A percentile compares a stretch with the other conserved stretches of the same genome.
These are phyloP conservation scores for Metacarcinus magister DNA, from an alignment of 2,888 invertebrate species.

Conservation along the genomic window DNA sequence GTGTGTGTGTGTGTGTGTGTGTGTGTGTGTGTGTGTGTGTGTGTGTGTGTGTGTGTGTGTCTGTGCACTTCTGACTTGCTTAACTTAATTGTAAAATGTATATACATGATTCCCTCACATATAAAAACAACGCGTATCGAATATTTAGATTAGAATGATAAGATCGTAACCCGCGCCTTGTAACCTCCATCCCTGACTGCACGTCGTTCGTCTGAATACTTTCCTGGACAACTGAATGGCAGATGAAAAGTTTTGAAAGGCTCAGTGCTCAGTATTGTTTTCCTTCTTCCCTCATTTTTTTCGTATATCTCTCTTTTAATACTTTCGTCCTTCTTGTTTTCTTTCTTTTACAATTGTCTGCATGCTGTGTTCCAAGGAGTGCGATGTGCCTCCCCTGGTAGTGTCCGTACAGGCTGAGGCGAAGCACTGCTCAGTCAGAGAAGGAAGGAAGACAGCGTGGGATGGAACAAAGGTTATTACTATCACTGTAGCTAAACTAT, in stretches of 20 bases:
- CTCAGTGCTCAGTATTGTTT: neutral
- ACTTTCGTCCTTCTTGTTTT: neutral
- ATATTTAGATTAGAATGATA: neutral
- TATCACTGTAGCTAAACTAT: neutral
- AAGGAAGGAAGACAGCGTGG: too few relatives aligned
- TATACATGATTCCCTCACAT: neutral
- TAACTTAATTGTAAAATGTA: neutral
- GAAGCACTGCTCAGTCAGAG: neutral
- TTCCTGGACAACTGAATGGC: neutral
- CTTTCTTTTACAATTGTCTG: neutral
- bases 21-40: too few relatives aligned
- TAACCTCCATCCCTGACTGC: neutral
- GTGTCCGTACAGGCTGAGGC: neutral
- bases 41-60: neutral
- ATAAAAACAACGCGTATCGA: neutral
- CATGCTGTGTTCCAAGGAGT: neutral
- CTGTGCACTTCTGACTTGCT: neutral
- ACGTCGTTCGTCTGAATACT: neutral
- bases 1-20: neutral
- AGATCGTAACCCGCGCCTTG: neutral
- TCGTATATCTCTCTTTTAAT: neutral
- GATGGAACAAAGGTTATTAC: neutral
- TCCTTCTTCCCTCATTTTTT: neutral
- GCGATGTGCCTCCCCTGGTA: neutral
- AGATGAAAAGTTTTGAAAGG: neutral